Base-by-base conservation (phyloP, 2,888 invertebrate species). In the Ditylenchus weischeri region DNA sequence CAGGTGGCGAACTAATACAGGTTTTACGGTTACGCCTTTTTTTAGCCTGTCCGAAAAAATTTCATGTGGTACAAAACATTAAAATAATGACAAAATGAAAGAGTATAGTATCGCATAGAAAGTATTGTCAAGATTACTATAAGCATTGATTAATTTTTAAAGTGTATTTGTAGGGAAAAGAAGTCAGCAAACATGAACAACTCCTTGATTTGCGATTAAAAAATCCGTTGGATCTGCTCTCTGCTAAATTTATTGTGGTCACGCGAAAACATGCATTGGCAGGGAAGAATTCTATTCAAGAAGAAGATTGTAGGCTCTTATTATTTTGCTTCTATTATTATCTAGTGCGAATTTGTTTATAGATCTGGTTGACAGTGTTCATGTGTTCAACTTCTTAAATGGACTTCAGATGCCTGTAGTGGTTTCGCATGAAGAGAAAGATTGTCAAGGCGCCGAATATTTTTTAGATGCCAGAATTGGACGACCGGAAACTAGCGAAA, bases 221-320 rank as follows among this genome's bases (percentile, higher is more conserved):
- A 1, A 70, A 78, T 65, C 73, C 78, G 5, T 43, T 63, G 18
- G 63, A 77, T 35, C 65, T 81, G n/a, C 66, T 71, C 15, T 64
- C 65, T 21, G 77, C 77, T 3, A 64, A 72, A 23, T 80, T 81
- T 63, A 29, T 80, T 15, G 58, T 81, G n/a, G 36, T 80, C 36
- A 68, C 65, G 15, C 66, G 67, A 43, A 68, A 67, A 3, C 80
- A 80, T 72, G 64, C 76, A 10, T 50, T 81, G 6, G 75, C 71
- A 50, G 73, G 71, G 1, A 57, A 71, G 19, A 51, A 36, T 13
- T 23, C 11, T 15, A 57, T 8, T 58, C 49, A 11, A 62, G 58
- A 38, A 70, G 68, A 58, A 65, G 73, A 62, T 72, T 72, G 57
- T 47, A 43, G n/a, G 19, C 64, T 50, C 18, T 70, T n/a, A 69